Conservation (phyloP, 1,140 invertebrate genomes). For the Lasaia peninsularis region DNA sequence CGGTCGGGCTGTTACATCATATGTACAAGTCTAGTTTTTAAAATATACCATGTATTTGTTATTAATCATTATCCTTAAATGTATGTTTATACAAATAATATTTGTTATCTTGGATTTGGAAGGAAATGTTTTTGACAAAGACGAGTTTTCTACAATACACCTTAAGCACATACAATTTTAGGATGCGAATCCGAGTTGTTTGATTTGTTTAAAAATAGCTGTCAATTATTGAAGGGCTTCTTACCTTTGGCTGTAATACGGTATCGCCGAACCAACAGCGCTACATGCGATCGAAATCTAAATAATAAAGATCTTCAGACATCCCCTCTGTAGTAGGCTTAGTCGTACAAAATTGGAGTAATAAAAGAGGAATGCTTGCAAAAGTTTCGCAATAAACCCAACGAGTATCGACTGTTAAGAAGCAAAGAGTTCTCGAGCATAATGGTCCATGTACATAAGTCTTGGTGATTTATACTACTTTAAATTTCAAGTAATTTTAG, state of each 20-base stretch:
- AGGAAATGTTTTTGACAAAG: no score
- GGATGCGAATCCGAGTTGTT: no score
- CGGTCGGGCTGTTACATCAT: no score
- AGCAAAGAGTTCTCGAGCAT: conserved; percentile 71
- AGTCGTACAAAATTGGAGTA: conserved; percentile 75
- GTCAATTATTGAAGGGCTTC: neutral
- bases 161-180: no score
- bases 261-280: conserved; percentile 22
- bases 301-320: conserved; percentile 68
- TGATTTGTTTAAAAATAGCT: neutral
- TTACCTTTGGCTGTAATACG: conserved; percentile 21
- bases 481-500: conserved; percentile 34
- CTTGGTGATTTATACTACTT: conserved; percentile 47
- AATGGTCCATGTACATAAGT: conserved; percentile 51
- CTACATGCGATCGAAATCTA: conserved; percentile 64
- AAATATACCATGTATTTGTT: no score
- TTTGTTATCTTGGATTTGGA: no score
- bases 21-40: no score
- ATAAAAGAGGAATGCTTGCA: conserved; percentile 75
- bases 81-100: no score
- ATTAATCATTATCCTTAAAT: no score
- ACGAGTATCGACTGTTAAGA: conserved; percentile 75
- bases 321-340: conserved; percentile 63
- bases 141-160: no score
- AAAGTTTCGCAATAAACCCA: conserved; percentile 76